Conservation (phyloP, 2,888 invertebrate species). For the Ischnura elegans region DNA sequence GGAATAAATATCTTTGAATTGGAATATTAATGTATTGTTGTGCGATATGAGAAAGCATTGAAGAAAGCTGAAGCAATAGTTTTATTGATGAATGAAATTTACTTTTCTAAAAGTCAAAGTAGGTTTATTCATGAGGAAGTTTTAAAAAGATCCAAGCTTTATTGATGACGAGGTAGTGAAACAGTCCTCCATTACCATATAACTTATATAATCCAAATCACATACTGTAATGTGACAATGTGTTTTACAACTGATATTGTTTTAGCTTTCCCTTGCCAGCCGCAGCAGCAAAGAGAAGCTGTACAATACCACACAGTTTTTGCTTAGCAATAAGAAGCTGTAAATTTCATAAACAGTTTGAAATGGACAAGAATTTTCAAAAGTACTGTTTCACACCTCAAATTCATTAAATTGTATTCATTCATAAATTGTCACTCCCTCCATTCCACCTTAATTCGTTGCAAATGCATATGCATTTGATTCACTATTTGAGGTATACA, state of each 20-base stretch:
- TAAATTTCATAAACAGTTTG: not conserved
- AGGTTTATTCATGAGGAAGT: not conserved
- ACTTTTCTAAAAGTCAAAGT: not conserved
- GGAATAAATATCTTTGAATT: not conserved
- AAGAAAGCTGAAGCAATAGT: not conserved
- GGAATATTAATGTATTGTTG: not conserved
- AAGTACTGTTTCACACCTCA: conserved; percentile 47
- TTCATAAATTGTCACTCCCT: conserved; percentile 53
- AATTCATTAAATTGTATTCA: conserved; percentile 43
- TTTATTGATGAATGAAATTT: not conserved
- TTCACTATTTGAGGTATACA: conserved; percentile 5
- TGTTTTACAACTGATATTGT: not conserved
- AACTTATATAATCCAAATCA: not conserved
- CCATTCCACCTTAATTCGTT: conserved; percentile 44
- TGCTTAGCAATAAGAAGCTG: not conserved
- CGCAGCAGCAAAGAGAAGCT: conserved; percentile 25
- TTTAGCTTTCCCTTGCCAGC: conserved; percentile 28
- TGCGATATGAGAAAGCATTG: not conserved
- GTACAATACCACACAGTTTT: not conserved
- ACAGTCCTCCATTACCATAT: conserved; percentile 3
- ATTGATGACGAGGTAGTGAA: conserved; percentile 48
- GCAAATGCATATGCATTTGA: conserved; percentile 13
- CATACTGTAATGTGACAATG: not conserved
- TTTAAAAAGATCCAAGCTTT: conserved; percentile 8
- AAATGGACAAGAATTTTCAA: not conserved